A percentile compares a stretch with the other conserved stretches of the same genome.
Evolutionary conservation across 2,888 invertebrate species (phyloP).

Genomic region (Trissoscelio sp.): DNA sequence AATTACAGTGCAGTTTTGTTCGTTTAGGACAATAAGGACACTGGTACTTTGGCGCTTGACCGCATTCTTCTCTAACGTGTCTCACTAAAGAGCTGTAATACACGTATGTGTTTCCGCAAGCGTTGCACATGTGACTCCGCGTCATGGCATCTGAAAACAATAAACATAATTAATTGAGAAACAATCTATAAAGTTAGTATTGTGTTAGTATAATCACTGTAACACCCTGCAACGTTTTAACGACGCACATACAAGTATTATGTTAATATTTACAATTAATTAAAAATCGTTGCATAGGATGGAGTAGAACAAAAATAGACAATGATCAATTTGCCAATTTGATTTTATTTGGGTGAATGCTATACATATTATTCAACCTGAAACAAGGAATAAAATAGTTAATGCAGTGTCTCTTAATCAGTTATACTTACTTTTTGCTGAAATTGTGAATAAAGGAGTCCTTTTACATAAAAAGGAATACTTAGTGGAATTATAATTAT

Average conservation of each 20-base stretch:
- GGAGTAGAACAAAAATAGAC: constrained; percentile 13
- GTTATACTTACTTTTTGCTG: constrained; percentile 19
- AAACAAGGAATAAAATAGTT: constrained; percentile 10
- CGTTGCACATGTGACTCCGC: constrained; percentile 72
- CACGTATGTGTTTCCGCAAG: constrained; percentile 79
- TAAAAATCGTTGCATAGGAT: neutral
- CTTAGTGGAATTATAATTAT: constrained; percentile 18
- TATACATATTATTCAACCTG: neutral
- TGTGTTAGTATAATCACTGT: constrained; percentile 42
- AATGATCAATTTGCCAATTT: neutral
- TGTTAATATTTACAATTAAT: constrained; percentile 21
- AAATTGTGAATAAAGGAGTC: constrained; percentile 1
- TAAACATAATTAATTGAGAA: constrained; percentile 60
- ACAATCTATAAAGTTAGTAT: neutral
- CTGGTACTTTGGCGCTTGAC: constrained; percentile 79
- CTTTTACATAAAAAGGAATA: neutral
- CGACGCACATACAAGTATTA: constrained; percentile 1
- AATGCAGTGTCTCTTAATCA: neutral
- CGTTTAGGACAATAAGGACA: constrained; percentile 80
- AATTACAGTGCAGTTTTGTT: constrained; percentile 80
- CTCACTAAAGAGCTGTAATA: constrained; percentile 78
- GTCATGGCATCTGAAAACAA: constrained; percentile 76
- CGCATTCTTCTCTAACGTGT: constrained; percentile 80
- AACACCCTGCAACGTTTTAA: constrained; percentile 36
- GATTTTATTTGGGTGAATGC: constrained; percentile 5